A percentile compares a stretch with the other conserved stretches of the same genome.
Evolutionary conservation across 2,888 invertebrate species (phyloP).

Genomic region (Trachelus stipa): DNA sequence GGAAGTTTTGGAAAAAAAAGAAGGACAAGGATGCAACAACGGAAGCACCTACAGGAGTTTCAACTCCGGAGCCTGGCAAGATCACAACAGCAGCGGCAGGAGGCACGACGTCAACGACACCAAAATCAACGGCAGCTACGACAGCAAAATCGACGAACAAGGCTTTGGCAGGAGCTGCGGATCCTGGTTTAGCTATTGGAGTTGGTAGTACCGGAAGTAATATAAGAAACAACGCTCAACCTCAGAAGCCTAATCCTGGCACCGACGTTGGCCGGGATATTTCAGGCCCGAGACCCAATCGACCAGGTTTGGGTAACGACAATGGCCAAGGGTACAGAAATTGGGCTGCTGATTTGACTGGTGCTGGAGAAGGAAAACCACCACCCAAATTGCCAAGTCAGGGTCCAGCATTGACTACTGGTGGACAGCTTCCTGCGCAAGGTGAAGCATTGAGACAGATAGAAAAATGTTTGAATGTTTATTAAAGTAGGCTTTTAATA

Average conservation of each 20-base stretch:
- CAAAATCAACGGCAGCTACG: conserved; percentile 21
- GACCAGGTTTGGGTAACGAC: conserved; percentile 41
- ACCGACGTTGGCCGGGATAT: conserved; percentile 59
- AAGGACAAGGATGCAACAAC: conserved; percentile 41
- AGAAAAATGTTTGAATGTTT: not conserved
- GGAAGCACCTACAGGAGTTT: conserved; percentile 11
- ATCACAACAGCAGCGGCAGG: not conserved
- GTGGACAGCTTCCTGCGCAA: conserved; percentile 24
- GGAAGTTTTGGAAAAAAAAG: conserved; percentile 58
- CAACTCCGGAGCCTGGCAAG: not conserved
- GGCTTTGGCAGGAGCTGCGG: conserved; percentile 46
- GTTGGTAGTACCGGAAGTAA: conserved; percentile 42
- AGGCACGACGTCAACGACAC: conserved; percentile 21
- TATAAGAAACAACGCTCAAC: conserved; percentile 42
- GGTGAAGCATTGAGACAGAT: conserved; percentile 2
- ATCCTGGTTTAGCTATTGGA: conserved; percentile 53
- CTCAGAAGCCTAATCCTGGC: conserved; percentile 53
- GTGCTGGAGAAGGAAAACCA: conserved; percentile 49
- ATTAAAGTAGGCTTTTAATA: not conserved
- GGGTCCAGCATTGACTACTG: conserved; percentile 39
- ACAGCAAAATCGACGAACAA: conserved; percentile 26
- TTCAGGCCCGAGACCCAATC: conserved; percentile 36
- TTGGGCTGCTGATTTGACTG: conserved; percentile 56
- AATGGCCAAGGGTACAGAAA: conserved; percentile 51
- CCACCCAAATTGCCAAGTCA: conserved; percentile 43